phyloP scores from a whole-genome alignment of 2,888 invertebrate species.

The Gari tellinella region DNA sequence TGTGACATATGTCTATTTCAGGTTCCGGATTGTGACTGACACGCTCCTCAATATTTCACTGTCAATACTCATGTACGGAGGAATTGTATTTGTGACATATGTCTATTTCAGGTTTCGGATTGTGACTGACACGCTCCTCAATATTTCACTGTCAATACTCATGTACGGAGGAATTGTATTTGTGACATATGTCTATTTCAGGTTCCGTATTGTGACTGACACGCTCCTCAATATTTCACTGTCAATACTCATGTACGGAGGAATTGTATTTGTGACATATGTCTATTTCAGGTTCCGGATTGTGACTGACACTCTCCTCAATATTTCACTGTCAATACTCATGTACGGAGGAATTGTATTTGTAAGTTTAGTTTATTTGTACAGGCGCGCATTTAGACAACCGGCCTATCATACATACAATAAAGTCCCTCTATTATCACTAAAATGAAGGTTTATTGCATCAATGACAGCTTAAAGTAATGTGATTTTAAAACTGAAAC shows the following conservation, averaged over 20 bases:
- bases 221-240: constrained; percentile 81
- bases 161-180: constrained; percentile 84
- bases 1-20: too few species aligned
- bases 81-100: constrained; percentile 84
- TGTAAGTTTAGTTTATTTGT: too few species aligned
- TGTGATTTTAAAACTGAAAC: too few species aligned
- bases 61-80: constrained; percentile 84
- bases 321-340: constrained; percentile 84
- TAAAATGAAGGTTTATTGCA: too few species aligned
- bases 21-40: constrained; percentile 51
- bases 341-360: constrained; percentile 85
- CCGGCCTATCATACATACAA: too few species aligned
- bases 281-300: constrained; percentile 53
- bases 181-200: constrained; percentile 74
- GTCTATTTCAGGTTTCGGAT: too few species aligned
- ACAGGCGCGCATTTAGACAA: too few species aligned
- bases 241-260: constrained; percentile 84
- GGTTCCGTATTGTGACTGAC: constrained; percentile 54
- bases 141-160: constrained; percentile 84
- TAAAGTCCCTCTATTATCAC: too few species aligned
- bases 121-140: constrained; percentile 58
- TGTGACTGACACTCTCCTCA: constrained; percentile 59
- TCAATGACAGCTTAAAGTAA: too few species aligned
- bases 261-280: constrained; percentile 83
- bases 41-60: constrained; percentile 81